Conservation (phyloP, 2,113 vertebrate genomes). For the zebrafish (Danio rerio) region DNA sequence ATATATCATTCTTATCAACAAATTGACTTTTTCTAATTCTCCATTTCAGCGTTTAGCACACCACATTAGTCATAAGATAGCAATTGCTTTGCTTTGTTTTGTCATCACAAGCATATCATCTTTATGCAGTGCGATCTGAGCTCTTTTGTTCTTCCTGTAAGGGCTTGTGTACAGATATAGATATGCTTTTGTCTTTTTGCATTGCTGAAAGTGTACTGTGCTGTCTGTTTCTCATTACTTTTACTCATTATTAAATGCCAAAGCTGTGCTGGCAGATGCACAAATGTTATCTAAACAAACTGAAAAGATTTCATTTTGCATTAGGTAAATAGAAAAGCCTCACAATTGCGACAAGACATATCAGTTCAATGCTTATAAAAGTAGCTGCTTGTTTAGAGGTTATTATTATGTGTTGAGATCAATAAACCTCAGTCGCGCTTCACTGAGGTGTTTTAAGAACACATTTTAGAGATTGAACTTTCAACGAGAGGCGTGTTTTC, state of each 20-base stretch:
- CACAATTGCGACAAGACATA: too few relatives aligned
- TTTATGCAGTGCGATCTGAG: constrained; percentile 58
- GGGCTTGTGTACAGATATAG: constrained; percentile 63
- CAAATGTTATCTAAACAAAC: constrained; percentile 15
- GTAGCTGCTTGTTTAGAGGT: constrained; percentile 9
- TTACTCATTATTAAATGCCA: constrained; percentile 62
- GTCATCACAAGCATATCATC: constrained; percentile 69
- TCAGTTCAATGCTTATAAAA: neutral
- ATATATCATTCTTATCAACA: neutral
- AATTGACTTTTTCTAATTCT: neutral
- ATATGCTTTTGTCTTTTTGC: constrained; percentile 64
- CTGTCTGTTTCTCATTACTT: constrained; percentile 60
- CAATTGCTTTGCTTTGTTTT: constrained; percentile 62
- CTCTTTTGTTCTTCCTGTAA: constrained; percentile 70
- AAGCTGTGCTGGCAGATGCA: constrained; percentile 28
- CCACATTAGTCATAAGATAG: constrained; percentile 52
- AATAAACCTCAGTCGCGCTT: neutral
- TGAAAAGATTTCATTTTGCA: constrained; percentile 7
- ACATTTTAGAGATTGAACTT: constrained; percentile 4
- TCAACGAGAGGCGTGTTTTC: neutral
- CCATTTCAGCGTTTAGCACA: constrained; percentile 45
- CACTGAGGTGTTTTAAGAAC: neutral
- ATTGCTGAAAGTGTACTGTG: constrained; percentile 44
- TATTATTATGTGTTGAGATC: neutral
- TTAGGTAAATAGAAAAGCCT: neutral